These are phyloP conservation scores for Silurus meridionalis DNA, from an alignment of 2,113 vertebrate species.

Conservation along the genomic window DNA sequence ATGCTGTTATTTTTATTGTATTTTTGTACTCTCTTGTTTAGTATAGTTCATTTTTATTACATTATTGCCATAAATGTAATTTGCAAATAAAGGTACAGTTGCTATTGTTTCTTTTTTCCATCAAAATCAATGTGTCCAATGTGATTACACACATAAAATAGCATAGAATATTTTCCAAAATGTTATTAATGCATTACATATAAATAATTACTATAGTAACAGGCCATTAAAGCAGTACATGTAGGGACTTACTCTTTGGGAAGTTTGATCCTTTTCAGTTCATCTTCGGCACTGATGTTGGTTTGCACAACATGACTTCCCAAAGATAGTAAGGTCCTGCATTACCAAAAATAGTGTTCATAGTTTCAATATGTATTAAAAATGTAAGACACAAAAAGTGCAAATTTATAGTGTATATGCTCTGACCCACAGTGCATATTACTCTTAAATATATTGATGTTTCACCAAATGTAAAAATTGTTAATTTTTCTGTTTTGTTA, in stretches of 20 bases:
- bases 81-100: not conserved
- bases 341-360: not conserved
- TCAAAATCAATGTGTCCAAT: not conserved
- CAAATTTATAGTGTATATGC: not conserved
- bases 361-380: not conserved
- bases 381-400: not conserved
- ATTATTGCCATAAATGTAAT: not conserved
- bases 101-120: not conserved
- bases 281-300: slow-evolving; percentile 87
- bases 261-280: slow-evolving; percentile 93
- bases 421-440: not conserved
- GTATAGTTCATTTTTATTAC: not conserved
- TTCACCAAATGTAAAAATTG: not conserved
- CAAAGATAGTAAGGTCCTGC: slow-evolving; percentile 90
- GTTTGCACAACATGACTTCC: slow-evolving; percentile 91
- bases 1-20: too few species aligned
- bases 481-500: not conserved
- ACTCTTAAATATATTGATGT: not conserved
- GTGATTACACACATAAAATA: not conserved
- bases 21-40: not conserved
- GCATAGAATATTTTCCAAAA: not conserved
- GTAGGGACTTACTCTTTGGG: slow-evolving; percentile 86
- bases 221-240: not conserved
- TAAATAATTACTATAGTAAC: not conserved
- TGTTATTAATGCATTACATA: not conserved